Percentiles rank a stretch among this genome's conserved stretches.
Evolutionary conservation across 2,888 invertebrate species (phyloP).

Genomic region (Eudasyphora cyanicolor): DNA sequence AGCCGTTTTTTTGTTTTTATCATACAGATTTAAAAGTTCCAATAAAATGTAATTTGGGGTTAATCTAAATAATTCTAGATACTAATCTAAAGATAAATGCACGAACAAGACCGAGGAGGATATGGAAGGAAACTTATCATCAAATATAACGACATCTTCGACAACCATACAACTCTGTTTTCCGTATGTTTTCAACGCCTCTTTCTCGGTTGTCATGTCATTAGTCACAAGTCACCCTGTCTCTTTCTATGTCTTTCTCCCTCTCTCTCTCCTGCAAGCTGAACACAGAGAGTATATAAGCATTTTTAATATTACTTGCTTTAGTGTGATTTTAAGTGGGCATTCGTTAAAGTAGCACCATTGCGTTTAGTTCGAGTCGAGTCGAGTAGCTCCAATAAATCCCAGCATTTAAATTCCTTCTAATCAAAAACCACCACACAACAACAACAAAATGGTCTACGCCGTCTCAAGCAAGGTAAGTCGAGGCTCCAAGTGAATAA

Average conservation of each 20-base stretch:
- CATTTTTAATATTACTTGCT: neutral
- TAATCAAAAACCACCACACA: constrained; percentile 48
- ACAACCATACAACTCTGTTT: constrained; percentile 16
- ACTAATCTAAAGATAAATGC: too few species aligned
- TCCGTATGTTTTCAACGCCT: constrained; percentile 9
- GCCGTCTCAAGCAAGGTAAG: constrained; percentile 75
- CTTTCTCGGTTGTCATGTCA: neutral
- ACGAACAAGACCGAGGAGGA: too few species aligned
- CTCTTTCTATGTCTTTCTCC: neutral
- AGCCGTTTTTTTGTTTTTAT: too few species aligned
- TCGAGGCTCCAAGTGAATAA: constrained; percentile 17
- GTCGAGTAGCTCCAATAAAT: constrained; percentile 22
- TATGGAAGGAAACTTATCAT: too few species aligned
- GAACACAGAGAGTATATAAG: constrained; percentile 51
- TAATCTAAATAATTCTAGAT: too few species aligned
- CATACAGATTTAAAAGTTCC: too few species aligned
- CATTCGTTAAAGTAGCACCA: constrained; percentile 68
- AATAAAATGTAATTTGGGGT: too few species aligned
- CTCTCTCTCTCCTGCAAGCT: neutral
- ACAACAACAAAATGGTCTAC: constrained; percentile 75
- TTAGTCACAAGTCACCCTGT: neutral
- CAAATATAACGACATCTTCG: too few species aligned
- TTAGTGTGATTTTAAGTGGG: constrained; percentile 24
- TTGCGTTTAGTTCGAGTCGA: constrained; percentile 67
- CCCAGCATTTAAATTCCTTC: constrained; percentile 43